Conservation (phyloP, 1,140 invertebrate genomes). For the Odontomachus brunneus region DNA sequence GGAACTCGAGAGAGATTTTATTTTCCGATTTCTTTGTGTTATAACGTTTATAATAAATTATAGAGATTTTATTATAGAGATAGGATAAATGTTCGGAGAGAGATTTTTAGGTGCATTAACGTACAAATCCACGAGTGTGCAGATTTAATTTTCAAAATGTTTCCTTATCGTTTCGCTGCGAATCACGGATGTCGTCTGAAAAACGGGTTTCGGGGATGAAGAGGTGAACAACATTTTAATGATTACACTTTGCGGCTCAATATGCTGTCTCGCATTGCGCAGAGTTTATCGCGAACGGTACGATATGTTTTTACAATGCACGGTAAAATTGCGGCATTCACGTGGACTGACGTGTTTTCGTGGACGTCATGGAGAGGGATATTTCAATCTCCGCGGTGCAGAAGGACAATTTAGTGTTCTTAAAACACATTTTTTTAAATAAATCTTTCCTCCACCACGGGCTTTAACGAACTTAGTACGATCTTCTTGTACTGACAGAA, state of each 20-base stretch:
- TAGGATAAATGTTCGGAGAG: too few relatives aligned
- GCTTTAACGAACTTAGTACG: too few relatives aligned
- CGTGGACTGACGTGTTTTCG: conserved; percentile 44
- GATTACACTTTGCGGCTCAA: conserved; percentile 12
- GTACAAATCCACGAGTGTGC: too few relatives aligned
- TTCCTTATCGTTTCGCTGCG: too few relatives aligned
- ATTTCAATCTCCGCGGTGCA: neutral
- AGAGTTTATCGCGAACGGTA: neutral
- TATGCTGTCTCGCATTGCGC: neutral
- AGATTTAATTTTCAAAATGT: too few relatives aligned
- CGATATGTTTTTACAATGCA: conserved; percentile 18
- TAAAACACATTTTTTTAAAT: neutral
- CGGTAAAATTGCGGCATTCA: conserved; percentile 34
- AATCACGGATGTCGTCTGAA: too few relatives aligned
- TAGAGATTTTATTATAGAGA: too few relatives aligned
- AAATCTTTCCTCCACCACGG: neutral
- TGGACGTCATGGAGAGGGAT: conserved; percentile 11
- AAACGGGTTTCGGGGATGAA: neutral
- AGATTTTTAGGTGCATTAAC: too few relatives aligned
- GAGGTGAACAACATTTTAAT: neutral
- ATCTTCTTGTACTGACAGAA: too few relatives aligned
- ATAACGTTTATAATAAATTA: too few relatives aligned
- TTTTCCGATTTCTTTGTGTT: too few relatives aligned
- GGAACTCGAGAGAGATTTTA: too few relatives aligned
- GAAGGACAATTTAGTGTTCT: neutral